Conservation (phyloP, 2,797 vertebrate genomes). For the Danio kyathit region DNA sequence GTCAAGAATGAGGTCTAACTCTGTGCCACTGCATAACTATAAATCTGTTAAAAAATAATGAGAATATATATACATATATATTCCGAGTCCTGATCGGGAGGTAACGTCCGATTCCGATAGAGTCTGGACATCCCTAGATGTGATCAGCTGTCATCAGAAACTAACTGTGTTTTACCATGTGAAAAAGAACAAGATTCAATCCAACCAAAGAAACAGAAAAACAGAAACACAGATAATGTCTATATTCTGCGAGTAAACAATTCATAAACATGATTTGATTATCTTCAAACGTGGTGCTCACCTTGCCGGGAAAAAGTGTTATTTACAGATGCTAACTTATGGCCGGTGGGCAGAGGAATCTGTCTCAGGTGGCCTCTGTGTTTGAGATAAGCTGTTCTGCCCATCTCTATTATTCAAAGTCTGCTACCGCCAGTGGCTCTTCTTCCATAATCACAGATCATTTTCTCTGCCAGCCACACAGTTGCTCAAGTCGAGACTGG, state of each 20-base stretch:
- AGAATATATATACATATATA: too few relatives aligned
- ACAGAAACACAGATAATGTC: not conserved
- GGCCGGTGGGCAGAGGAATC: conserved; percentile 20
- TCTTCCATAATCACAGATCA: conserved; percentile 24
- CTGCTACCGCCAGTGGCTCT: conserved; percentile 15
- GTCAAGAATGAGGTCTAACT: too few relatives aligned
- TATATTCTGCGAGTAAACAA: conserved; percentile 8
- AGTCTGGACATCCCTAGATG: not conserved
- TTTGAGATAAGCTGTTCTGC: conserved; percentile 16
- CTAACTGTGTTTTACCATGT: not conserved
- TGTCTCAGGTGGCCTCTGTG: conserved; percentile 34
- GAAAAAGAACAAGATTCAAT: not conserved
- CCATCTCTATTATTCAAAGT: conserved; percentile 34
- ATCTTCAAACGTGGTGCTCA: not conserved
- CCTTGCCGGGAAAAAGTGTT: not conserved
- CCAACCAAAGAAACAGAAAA: not conserved
- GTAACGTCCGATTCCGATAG: too few relatives aligned
- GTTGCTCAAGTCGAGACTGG: not conserved
- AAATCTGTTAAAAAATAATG: too few relatives aligned
- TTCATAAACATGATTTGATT: conserved; percentile 27
- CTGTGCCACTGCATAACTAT: too few relatives aligned
- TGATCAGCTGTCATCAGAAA: not conserved
- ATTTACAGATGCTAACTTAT: conserved; percentile 33
- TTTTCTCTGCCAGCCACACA: conserved; percentile 22
- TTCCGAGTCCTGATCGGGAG: too few relatives aligned